Evolutionary conservation across 1,140 invertebrate species (phyloP).

Genomic region (Neodiprion pinetum): DNA sequence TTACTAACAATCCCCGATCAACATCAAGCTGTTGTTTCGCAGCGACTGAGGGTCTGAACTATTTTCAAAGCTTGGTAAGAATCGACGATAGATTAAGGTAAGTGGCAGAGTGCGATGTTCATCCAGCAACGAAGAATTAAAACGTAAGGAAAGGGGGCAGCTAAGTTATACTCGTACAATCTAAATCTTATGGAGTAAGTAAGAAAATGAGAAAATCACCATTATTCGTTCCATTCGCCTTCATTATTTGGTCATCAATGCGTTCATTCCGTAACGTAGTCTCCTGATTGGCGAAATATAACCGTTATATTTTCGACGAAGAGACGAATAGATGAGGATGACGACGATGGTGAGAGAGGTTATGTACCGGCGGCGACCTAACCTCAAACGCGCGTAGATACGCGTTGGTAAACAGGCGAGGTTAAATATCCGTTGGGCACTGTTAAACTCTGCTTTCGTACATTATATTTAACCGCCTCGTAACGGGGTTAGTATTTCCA

Average conservation of each 20-base stretch:
- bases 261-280: constrained; percentile 52
- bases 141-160: too few relatives aligned
- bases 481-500: neutral
- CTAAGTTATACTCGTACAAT: too few relatives aligned
- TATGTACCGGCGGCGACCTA: constrained; percentile 58
- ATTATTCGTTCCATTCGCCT: constrained; percentile 63
- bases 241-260: constrained; percentile 53
- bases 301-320: neutral
- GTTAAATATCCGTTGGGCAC: neutral
- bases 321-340: neutral
- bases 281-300: constrained; percentile 14
- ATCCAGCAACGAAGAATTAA: too few relatives aligned
- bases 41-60: too few relatives aligned
- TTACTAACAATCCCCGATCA: too few relatives aligned
- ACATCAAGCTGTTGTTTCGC: too few relatives aligned
- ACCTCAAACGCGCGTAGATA: constrained; percentile 42
- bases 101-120: too few relatives aligned
- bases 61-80: too few relatives aligned
- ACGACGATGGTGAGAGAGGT: constrained; percentile 36
- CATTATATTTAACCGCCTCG: neutral
- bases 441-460: neutral
- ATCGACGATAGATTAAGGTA: too few relatives aligned
- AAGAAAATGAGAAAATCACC: constrained; percentile 44
- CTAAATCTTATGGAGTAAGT: neutral
- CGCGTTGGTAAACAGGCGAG: constrained; percentile 21